Evolutionary conservation across 2,797 vertebrate genomes (phyloP), one percentile per base, ranked within the genome.

Genomic region (Agapornis canus): DNA sequence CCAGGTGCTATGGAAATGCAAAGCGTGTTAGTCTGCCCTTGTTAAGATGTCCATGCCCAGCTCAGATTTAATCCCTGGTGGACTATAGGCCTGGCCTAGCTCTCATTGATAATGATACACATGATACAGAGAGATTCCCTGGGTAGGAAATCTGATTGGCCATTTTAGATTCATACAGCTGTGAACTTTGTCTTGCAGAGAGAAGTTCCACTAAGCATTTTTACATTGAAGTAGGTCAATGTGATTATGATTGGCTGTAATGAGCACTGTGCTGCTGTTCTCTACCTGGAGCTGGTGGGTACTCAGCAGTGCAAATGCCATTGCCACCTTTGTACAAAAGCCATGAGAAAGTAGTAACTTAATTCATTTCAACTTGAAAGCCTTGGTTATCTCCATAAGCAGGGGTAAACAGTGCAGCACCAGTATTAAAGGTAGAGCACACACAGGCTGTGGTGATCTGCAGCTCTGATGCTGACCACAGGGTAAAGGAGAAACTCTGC

Each of bases 171-270:
- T 82, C 77, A 16, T 49, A 8, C 69, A 94, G 54, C 52, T 3
- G 49, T 9, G 6, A 80, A 52, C 45, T 60, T 68, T 2, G 3
- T 89, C 89, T 89, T 37, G 66, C 13, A 6, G 76, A 59, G 54
- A 70, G 69, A 81, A 80, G 84, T 96, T 91, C 72, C 57, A 27
- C 29, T 3, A 43, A 81, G 65, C 7, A 0, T 32, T 94, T 92
- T 59, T 84, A 31, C 71, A 72, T 64, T 45, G 8, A 89, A 92
- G 79, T 87, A 92, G 82, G 86, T 89, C 94, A 93, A 75, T 95
- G 57, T 92, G 88, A 95, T 95, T 56, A 22, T 56, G 85, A 92
- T 87, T 93, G 78, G 56, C 78, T 95, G 78, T 95, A 97, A 96
- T 92, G 82, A 94, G 93, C 59, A 4, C 70, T 60, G 21, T 57